Evolutionary conservation across 2,113 vertebrate genomes (phyloP).

Genomic region (Otocyon megalotis): DNA sequence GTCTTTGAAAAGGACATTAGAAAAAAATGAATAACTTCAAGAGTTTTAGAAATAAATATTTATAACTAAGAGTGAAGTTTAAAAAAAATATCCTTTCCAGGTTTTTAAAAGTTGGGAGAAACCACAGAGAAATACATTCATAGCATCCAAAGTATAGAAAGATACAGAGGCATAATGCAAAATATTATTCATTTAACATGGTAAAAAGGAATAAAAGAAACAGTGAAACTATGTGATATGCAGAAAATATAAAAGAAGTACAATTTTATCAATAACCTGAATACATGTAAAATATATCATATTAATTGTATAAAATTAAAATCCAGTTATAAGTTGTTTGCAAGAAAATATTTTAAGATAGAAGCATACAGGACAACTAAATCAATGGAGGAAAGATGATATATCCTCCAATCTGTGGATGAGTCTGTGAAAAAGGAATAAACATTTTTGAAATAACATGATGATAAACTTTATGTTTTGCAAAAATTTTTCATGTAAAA

Average conservation of each 20-base stretch:
- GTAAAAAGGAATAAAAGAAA: not conserved
- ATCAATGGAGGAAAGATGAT: not conserved
- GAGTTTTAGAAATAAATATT: not conserved
- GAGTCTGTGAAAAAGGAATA: not conserved
- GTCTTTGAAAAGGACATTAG: not conserved
- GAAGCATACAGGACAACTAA: not conserved
- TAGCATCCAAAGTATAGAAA: not conserved
- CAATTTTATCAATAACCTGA: not conserved
- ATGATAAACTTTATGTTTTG: not conserved
- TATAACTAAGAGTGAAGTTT: not conserved
- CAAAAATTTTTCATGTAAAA: not conserved
- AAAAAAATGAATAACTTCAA: not conserved
- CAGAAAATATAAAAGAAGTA: not conserved
- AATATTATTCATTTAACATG: not conserved
- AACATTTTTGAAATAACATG: not conserved
- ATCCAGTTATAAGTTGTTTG: not conserved
- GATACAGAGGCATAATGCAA: not conserved
- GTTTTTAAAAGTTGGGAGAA: not conserved
- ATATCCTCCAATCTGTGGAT: not conserved
- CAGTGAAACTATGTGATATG: not conserved
- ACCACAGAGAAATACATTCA: not conserved
- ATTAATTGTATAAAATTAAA: not conserved
- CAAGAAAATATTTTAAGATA: not conserved
- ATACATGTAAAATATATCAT: not conserved
- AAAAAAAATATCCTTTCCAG: not conserved